These are phyloP conservation scores for Rotaria sp. DNA, from an alignment of 2,888 invertebrate species.

Conservation along the genomic window DNA sequence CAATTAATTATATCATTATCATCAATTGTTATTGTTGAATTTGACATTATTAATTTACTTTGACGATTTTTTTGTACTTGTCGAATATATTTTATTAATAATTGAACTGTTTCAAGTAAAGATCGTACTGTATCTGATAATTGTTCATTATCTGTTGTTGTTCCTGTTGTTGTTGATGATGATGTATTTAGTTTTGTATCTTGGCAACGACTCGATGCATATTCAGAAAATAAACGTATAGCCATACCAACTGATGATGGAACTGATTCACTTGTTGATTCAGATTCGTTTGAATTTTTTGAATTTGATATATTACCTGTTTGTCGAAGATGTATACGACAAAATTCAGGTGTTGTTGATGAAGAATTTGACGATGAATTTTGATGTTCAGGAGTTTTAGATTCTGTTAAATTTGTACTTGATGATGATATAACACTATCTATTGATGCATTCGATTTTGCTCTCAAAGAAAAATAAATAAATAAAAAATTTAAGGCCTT, in stretches of 20 bases:
- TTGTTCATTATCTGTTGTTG: background rate
- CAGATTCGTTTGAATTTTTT: background rate
- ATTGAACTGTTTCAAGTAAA: conserved; percentile 12
- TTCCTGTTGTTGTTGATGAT: background rate
- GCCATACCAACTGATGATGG: background rate
- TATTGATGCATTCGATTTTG: background rate
- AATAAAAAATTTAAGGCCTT: no score
- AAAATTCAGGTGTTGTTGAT: background rate
- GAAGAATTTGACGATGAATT: background rate
- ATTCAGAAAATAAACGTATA: conserved; percentile 27
- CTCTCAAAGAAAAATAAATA: background rate
- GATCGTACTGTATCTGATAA: background rate
- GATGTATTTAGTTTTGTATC: background rate
- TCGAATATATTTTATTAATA: conserved; percentile 4
- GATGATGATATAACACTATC: conserved; percentile 1
- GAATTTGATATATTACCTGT: background rate
- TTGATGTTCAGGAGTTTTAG: background rate
- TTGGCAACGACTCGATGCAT: conserved; percentile 20
- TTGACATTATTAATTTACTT: background rate
- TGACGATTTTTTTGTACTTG: conserved; percentile 18
- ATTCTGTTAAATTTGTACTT: background rate
- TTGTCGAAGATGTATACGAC: conserved; percentile 19
- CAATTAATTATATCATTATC: background rate
- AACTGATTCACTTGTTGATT: background rate
- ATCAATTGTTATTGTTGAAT: background rate